phyloP scores from a whole-genome alignment of 2,888 invertebrate species.

The Noctua pronuba region DNA sequence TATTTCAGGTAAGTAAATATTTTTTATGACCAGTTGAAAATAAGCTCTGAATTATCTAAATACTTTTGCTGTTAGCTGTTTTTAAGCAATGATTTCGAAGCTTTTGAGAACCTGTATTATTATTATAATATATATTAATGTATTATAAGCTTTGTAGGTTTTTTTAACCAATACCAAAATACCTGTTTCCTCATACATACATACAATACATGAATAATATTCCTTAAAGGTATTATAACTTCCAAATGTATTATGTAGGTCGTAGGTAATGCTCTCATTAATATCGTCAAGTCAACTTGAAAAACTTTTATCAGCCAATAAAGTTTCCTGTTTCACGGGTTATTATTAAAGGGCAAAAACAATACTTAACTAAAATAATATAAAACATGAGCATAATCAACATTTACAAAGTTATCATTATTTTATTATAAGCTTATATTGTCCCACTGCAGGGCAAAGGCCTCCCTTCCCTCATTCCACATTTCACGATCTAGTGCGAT shows the following conservation, averaged over 20 bases:
- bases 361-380: slow-evolving; percentile 3
- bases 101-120: neutral
- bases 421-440: too few species aligned
- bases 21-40: neutral
- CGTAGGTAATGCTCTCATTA: neutral
- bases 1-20: too few species aligned
- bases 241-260: neutral
- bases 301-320: slow-evolving; percentile 22
- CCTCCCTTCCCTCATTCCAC: too few species aligned
- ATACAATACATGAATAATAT: neutral
- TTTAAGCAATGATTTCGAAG: neutral
- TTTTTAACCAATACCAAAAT: too few species aligned
- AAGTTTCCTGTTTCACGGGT: slow-evolving; percentile 48
- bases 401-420: slow-evolving; percentile 18
- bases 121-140: too few species aligned
- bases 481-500: too few species aligned
- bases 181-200: too few species aligned
- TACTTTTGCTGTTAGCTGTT: neutral
- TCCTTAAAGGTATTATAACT: too few species aligned
- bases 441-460: too few species aligned
- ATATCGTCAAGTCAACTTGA: slow-evolving; percentile 1
- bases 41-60: neutral
- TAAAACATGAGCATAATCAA: neutral
- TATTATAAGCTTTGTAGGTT: neutral
- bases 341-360: slow-evolving; percentile 29